A percentile compares a stretch with the other conserved stretches of the same genome.
Conservation (phyloP, 2,888 invertebrate species). For the Brachylomia viminalis region DNA sequence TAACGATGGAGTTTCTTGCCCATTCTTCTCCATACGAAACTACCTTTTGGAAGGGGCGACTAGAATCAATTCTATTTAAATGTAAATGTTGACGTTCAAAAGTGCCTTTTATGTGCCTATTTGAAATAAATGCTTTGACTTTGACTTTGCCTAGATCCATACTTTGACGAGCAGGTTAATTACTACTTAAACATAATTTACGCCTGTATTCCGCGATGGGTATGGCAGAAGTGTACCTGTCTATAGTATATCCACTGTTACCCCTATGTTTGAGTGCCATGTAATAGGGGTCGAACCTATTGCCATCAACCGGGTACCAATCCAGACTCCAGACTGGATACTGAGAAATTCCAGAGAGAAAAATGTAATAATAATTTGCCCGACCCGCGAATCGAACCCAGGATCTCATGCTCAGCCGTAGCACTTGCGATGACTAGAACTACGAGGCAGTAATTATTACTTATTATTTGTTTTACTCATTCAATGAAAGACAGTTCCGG, state of each 20-base stretch:
- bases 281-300: too few species aligned
- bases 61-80: too few species aligned
- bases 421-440: not conserved
- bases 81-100: too few species aligned
- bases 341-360: too few species aligned
- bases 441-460: not conserved
- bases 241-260: not conserved
- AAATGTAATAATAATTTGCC: too few species aligned
- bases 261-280: not conserved
- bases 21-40: too few species aligned
- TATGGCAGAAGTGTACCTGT: not conserved
- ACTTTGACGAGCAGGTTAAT: not conserved
- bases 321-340: not conserved
- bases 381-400: not conserved
- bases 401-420: not conserved
- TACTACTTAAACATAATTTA: not conserved
- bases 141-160: too few species aligned
- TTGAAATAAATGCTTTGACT: too few species aligned
- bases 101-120: too few species aligned
- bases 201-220: not conserved
- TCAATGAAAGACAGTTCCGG: not conserved
- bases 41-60: too few species aligned
- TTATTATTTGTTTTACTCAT: not conserved
- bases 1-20: too few species aligned
- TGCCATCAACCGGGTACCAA: not conserved